phyloP scores from a whole-genome alignment of 1,140 invertebrate species.

The Apolygus lucorum region DNA sequence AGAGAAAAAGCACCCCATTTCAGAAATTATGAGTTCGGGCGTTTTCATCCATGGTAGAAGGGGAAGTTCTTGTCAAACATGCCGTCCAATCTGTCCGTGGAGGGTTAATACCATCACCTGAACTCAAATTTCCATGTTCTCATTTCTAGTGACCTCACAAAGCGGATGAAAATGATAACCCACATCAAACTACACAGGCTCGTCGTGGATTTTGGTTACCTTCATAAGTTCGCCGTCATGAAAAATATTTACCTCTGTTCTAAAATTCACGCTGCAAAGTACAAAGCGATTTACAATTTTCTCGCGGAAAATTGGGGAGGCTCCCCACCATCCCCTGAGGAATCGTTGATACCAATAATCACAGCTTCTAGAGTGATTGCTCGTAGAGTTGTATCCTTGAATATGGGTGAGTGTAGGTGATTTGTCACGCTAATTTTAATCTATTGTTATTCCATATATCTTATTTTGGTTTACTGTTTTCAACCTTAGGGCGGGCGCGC shows the following conservation, averaged over 20 bases:
- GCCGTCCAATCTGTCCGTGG: too few species aligned
- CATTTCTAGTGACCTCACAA: background rate
- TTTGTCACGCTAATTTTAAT: too few species aligned
- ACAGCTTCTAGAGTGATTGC: background rate
- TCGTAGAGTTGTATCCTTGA: background rate
- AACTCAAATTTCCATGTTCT: too few species aligned
- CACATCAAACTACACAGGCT: background rate
- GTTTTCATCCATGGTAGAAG: too few species aligned
- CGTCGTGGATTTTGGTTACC: background rate
- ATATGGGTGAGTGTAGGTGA: background rate
- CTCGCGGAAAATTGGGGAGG: background rate
- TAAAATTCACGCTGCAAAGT: background rate
- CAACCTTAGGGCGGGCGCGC: too few species aligned
- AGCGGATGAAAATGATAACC: background rate
- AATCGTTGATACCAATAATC: background rate
- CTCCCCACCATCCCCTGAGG: background rate
- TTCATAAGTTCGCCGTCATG: background rate
- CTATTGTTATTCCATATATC: too few species aligned
- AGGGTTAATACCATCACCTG: too few species aligned
- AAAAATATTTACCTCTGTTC: background rate
- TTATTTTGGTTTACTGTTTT: too few species aligned
- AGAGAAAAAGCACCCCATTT: too few species aligned
- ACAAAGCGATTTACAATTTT: background rate
- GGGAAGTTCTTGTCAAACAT: too few species aligned
- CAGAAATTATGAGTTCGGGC: too few species aligned